phyloP scores from a whole-genome alignment of 2,113 vertebrate genomes.

The Eulacestoma nigropectus region DNA sequence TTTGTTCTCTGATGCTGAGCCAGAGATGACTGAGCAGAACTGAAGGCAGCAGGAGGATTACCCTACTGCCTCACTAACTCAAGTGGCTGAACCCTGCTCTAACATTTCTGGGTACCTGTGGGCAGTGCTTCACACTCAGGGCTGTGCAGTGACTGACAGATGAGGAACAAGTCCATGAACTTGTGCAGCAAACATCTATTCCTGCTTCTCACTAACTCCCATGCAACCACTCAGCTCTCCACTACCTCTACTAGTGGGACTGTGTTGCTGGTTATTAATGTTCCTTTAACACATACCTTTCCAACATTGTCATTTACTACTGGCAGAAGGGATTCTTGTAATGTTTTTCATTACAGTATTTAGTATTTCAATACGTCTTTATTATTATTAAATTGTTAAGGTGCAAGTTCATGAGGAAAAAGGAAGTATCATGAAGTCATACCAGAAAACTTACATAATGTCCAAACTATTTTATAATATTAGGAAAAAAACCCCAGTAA shows the following conservation, averaged over 20 bases:
- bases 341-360: neutral
- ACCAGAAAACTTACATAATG: neutral
- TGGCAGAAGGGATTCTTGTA: neutral
- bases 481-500: neutral
- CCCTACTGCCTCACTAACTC: neutral
- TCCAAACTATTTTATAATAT: neutral
- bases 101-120: neutral
- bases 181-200: neutral
- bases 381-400: neutral
- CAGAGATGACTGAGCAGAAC: neutral
- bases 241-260: neutral
- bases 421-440: neutral
- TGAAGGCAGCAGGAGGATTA: neutral
- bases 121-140: neutral
- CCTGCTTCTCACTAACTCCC: neutral
- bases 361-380: neutral
- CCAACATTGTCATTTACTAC: neutral
- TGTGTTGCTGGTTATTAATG: neutral
- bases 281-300: neutral
- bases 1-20: neutral
- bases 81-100: neutral
- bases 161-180: neutral
- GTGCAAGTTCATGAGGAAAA: neutral
- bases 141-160: neutral
- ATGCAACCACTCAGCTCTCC: neutral